A percentile compares a stretch with the other conserved stretches of the same genome.
phyloP scores from a whole-genome alignment of 2,113 vertebrate species.

The Erythrocebus patas region DNA sequence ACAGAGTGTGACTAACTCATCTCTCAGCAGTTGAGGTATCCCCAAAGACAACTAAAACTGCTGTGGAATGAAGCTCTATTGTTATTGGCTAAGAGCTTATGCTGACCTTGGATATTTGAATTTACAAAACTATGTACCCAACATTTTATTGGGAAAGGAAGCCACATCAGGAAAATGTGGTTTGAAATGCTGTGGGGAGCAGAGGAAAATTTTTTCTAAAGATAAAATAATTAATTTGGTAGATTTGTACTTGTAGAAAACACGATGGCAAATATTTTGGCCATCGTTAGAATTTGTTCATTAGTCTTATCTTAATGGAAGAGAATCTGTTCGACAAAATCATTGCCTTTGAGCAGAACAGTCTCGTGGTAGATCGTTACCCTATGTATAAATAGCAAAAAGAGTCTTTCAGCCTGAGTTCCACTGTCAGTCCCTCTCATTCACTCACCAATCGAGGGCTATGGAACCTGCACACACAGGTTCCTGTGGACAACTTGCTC shows the following conservation, averaged over 20 bases:
- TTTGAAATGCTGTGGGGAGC: not conserved
- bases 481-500: not conserved
- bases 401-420: not conserved
- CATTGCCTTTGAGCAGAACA: not conserved
- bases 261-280: not conserved
- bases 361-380: not conserved
- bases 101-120: not conserved
- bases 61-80: not conserved
- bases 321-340: not conserved
- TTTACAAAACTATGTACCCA: not conserved
- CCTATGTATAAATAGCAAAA: not conserved
- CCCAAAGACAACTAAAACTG: not conserved
- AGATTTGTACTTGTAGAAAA: constrained; percentile 30
- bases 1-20: not conserved
- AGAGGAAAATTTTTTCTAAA: not conserved
- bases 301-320: constrained; percentile 29
- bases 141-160: not conserved
- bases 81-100: not conserved
- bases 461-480: not conserved
- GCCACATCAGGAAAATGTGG: not conserved
- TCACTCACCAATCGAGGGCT: not conserved
- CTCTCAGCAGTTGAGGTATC: not conserved
- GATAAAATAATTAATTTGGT: constrained; percentile 21
- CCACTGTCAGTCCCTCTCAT: not conserved
- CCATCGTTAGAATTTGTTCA: not conserved